These are phyloP conservation scores for Epinotia ramella DNA, from an alignment of 2,888 invertebrate species.

Conservation along the genomic window DNA sequence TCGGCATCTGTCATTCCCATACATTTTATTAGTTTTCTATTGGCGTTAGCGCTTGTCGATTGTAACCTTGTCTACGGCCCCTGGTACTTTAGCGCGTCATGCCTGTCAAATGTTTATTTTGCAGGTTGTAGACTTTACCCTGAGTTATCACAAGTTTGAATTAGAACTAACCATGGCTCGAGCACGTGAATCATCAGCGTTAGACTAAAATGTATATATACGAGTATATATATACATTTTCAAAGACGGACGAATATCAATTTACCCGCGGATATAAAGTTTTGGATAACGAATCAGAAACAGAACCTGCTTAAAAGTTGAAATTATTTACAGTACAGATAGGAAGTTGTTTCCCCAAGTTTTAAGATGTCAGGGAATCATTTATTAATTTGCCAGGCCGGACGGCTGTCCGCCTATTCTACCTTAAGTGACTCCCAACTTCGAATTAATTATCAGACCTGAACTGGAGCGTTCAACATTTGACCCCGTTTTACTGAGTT, in stretches of 20 bases:
- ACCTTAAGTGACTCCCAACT: slow-evolving; percentile 56
- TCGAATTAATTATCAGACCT: slow-evolving; percentile 55
- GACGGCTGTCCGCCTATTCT: slow-evolving; percentile 52
- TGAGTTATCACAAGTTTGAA: too few relatives aligned
- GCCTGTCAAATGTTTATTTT: too few relatives aligned
- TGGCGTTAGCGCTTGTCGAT: too few relatives aligned
- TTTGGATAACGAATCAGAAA: slow-evolving; percentile 24
- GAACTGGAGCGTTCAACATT: slow-evolving; percentile 15
- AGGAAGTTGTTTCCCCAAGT: slow-evolving; percentile 65
- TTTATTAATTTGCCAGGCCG: slow-evolving; percentile 65
- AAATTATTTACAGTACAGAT: slow-evolving; percentile 37
- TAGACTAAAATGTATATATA: background rate
- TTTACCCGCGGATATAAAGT: slow-evolving; percentile 15
- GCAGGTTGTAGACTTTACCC: too few relatives aligned
- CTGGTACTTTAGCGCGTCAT: too few relatives aligned
- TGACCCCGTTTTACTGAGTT: slow-evolving; percentile 26
- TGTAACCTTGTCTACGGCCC: too few relatives aligned
- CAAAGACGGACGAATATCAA: background rate
- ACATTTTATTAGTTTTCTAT: too few relatives aligned
- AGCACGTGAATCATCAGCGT: too few relatives aligned
- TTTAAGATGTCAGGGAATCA: slow-evolving; percentile 68
- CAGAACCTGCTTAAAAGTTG: slow-evolving; percentile 20
- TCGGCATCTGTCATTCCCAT: too few relatives aligned
- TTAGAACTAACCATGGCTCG: too few relatives aligned
- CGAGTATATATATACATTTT: background rate